These are phyloP conservation scores for Apogon hyalosoma DNA, from an alignment of 2,797 vertebrate species.

Conservation along the genomic window DNA sequence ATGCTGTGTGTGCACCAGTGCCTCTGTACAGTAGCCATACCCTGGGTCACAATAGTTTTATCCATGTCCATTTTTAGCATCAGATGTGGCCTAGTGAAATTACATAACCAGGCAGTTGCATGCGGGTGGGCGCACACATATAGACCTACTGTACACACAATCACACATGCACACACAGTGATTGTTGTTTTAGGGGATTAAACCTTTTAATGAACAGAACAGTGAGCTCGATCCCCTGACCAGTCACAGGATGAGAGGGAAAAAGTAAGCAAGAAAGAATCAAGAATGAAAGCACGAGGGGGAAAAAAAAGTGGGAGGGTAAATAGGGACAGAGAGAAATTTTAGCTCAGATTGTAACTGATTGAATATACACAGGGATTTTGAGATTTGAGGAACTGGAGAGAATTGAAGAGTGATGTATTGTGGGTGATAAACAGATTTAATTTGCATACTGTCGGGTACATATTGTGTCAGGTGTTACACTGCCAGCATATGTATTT, in stretches of 20 bases:
- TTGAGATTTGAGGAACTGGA: background rate
- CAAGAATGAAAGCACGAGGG: slow-evolving; percentile 31
- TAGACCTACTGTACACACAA: slow-evolving; percentile 35
- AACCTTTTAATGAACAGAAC: slow-evolving; percentile 66
- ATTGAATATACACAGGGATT: too few relatives aligned
- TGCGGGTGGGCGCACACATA: slow-evolving; percentile 63
- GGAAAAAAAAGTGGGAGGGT: slow-evolving; percentile 3
- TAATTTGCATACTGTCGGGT: slow-evolving; percentile 34
- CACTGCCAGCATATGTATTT: slow-evolving; percentile 28
- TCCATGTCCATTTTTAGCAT: slow-evolving; percentile 84
- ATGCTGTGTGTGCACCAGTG: slow-evolving; percentile 19
- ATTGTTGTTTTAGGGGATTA: slow-evolving; percentile 82
- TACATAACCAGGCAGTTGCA: slow-evolving; percentile 72
- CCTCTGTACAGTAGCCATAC: slow-evolving; percentile 66
- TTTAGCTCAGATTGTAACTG: background rate
- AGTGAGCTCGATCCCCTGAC: slow-evolving; percentile 67
- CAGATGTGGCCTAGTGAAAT: slow-evolving; percentile 78
- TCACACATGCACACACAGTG: slow-evolving; percentile 47
- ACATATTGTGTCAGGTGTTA: slow-evolving; percentile 26
- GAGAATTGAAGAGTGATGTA: background rate
- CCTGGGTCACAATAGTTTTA: slow-evolving; percentile 81
- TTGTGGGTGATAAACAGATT: slow-evolving; percentile 27
- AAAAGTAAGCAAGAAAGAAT: slow-evolving; percentile 41
- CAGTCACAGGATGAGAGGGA: slow-evolving; percentile 59
- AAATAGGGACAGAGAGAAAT: slow-evolving; percentile 18